Base-by-base conservation (phyloP, 2,888 invertebrate species). In the Meandrusa payeni region DNA sequence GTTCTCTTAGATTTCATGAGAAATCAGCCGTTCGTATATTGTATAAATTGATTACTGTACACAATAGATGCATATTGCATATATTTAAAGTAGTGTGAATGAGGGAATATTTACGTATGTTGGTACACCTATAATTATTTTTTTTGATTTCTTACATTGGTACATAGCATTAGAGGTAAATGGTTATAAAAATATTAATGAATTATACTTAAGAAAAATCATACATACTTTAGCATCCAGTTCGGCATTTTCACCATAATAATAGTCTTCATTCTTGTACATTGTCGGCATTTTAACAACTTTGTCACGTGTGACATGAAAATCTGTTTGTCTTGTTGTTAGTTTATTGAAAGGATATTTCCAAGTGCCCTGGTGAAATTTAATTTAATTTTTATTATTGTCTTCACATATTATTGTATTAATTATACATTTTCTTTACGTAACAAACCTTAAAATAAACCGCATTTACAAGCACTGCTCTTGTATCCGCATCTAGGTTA, bases 381-480 rank as follows among this genome's bases (percentile, higher is more conserved):
- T 41, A 19, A 23, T 22, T 20, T 17, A 2, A 17, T 39, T 5
- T 1, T n/a, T 22, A 15, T 3, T 15, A 15, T 15, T 15, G 4
- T 15, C 15, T 15, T 15, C 4, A 15, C 4, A 15, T 3, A 15
- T 15, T 15, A 15, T 15, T 3, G 4, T 15, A 15, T 3, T 7
- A 15, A 7, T 17, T 28, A 7, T 19, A 7, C 17, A 19, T 7
- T 19, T 20, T 11, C 2, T 13, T n/a, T n/a, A 32, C 23, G 22
- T 5, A 11, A 41, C 49, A 49, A 59, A 89, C 90, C 83, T 95
- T 95, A 77, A 97, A 97, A 67, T 96, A 95, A 28, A 97, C 90
- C 0, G 95, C 96, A 69, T 95, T 97, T 1, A 95, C 91, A 3
- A 97, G 88, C 1, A 96, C 90, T 48, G 93, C 77, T 26, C 90